phyloP scores from a whole-genome alignment of 2,888 invertebrate species.

The Spodoptera picta region DNA sequence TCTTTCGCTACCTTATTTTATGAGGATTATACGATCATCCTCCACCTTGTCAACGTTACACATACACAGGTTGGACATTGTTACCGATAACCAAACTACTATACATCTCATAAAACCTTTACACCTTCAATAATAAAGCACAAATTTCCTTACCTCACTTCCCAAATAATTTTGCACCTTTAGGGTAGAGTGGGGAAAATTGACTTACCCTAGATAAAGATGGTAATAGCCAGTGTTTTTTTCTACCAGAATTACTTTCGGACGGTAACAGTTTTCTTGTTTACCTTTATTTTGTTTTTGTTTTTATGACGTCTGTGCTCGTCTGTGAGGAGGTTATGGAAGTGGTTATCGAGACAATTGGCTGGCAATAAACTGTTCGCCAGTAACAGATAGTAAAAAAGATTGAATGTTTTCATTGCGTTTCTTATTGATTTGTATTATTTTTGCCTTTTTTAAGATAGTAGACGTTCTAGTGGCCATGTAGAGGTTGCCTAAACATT shows the following conservation, averaged over 20 bases:
- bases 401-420: constrained; percentile 20
- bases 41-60: constrained; percentile 87
- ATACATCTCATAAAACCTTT: constrained; percentile 41
- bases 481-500: no score
- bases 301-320: constrained; percentile 57
- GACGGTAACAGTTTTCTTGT: constrained; percentile 81
- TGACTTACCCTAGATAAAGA: constrained; percentile 87
- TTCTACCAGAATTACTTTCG: constrained; percentile 77
- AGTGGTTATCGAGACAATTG: constrained; percentile 55
- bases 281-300: constrained; percentile 82
- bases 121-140: constrained; percentile 44
- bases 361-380: constrained; percentile 39
- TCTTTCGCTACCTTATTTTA: constrained; percentile 85
- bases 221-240: constrained; percentile 83
- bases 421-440: no score
- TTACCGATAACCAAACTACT: constrained; percentile 60
- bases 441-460: no score
- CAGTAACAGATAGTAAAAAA: constrained; percentile 24
- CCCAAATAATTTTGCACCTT: constrained; percentile 46
- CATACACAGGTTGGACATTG: constrained; percentile 84
- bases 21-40: constrained; percentile 87
- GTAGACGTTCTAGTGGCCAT: no score
- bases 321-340: constrained; percentile 33
- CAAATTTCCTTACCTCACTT: constrained; percentile 37
- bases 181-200: constrained; percentile 80